Base-by-base conservation (phyloP, 64 coral and sea anemone species). In the Astreopora myriophthalma region DNA sequence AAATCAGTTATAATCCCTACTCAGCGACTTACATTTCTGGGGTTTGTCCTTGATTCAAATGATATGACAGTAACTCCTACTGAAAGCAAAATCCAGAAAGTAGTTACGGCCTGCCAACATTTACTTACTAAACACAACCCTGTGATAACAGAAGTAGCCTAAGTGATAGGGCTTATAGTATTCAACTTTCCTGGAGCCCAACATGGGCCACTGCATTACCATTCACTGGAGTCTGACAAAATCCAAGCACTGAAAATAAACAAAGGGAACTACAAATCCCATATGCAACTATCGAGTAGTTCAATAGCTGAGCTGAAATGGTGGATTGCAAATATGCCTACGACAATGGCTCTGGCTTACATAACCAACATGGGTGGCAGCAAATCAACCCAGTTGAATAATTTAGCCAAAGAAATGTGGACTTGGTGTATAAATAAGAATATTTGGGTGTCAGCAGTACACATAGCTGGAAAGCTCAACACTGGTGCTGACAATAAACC, bases 381-480 rank as follows among this genome's bases (percentile, higher is more conserved):
- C 19, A 64, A 91, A 9, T 71, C n/a, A 20, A 23, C 42, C 10
- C 39, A 48, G 29, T 35, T 48, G 6, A 73, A 89, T 89, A 73
- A 34, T 35, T 36, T 73, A 36, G 69, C 69, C 7, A 73, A 36
- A 9, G 69, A 73, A 35, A 73, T 73, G 9, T 73, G 69, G 69
- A 36, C 7, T 35, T 73, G 69, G 69, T 73, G 69, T 36, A 73
- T 73, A 35, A 14, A 36, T 9, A 34, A 65, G 24, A 37, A 91
- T 48, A 71, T 92, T 25, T 92, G 76, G 76, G 8, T 92, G 28
- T 92, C 89, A 39, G 76, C 89, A 49, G 77, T 73, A 8, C 79
- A 85, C 38, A 83, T 92, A 33, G 77, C 89, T 34, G 89, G 89
- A 71, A 92, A 92, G 55, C 34, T 73, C 7, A 92, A 92, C 34